Conservation (phyloP, 2,797 vertebrate species). For the Emydoidea blandingii region DNA sequence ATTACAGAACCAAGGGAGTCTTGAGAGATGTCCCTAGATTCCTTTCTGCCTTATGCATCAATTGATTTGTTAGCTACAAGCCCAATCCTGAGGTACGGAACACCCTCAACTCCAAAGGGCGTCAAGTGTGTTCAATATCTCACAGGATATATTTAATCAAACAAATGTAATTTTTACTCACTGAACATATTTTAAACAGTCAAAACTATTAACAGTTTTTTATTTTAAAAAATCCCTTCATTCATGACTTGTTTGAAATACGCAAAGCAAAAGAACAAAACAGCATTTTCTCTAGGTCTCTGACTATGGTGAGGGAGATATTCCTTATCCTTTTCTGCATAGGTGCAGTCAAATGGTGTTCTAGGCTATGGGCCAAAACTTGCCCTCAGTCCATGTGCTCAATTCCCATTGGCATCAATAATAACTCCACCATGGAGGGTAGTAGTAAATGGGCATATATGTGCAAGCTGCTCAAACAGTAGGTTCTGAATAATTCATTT, state of each 20-base stretch:
- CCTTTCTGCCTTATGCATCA: background rate
- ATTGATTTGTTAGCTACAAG: background rate
- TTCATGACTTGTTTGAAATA: background rate
- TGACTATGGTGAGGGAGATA: conserved; percentile 37
- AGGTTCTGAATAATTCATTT: conserved; percentile 77
- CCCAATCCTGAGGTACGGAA: background rate
- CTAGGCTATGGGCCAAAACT: conserved; percentile 69
- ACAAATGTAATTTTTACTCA: background rate
- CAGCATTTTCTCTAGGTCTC: background rate
- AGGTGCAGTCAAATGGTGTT: conserved; percentile 66
- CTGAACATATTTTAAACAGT: background rate
- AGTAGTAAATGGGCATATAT: conserved; percentile 70
- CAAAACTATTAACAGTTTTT: background rate
- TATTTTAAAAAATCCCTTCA: background rate
- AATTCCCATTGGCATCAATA: conserved; percentile 58
- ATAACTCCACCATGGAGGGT: conserved; percentile 45
- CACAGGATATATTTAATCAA: background rate
- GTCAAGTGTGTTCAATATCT: background rate
- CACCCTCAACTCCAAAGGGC: background rate
- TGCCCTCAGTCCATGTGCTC: conserved; percentile 69
- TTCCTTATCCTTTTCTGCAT: conserved; percentile 63
- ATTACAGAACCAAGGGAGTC: background rate
- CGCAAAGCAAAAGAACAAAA: conserved; percentile 11
- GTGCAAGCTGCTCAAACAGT: conserved; percentile 67
- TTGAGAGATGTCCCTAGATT: background rate